Evolutionary conservation across 2,113 vertebrate genomes (phyloP).

Genomic region (Sorex araneus): DNA sequence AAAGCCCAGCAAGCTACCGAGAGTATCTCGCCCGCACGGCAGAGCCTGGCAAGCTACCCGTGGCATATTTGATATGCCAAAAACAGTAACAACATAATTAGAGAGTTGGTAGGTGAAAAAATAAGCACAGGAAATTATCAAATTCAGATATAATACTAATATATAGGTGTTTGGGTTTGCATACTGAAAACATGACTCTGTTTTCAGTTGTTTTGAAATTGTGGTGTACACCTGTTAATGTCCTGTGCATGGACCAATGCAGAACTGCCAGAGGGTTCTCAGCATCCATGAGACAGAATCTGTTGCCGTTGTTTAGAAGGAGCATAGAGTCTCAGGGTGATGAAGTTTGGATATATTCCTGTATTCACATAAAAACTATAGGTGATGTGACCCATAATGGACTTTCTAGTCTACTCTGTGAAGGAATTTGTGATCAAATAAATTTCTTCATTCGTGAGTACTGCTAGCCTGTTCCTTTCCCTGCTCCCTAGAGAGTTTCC

Average conservation of each 20-base stretch:
- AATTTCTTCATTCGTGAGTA: not conserved
- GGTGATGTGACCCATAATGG: not conserved
- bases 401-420: not conserved
- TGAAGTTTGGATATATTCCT: not conserved
- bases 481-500: not conserved
- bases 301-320: not conserved
- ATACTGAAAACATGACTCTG: not conserved
- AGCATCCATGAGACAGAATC: not conserved
- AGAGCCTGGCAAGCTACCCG: too few relatives aligned
- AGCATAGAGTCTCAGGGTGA: not conserved
- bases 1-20: too few relatives aligned
- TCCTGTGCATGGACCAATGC: not conserved
- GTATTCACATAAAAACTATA: not conserved
- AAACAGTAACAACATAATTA: too few relatives aligned
- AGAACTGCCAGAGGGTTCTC: not conserved
- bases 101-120: not conserved
- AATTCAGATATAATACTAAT: slow-evolving; percentile 16
- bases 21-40: too few relatives aligned
- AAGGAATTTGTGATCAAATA: not conserved
- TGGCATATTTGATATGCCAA: too few relatives aligned
- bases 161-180: not conserved
- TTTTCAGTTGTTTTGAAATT: not conserved
- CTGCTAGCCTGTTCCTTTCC: not conserved
- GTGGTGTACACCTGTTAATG: not conserved
- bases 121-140: not conserved